Evolutionary conservation across 2,113 vertebrate species (phyloP).

Genomic region (Dunckerocampus dactyliophorus): DNA sequence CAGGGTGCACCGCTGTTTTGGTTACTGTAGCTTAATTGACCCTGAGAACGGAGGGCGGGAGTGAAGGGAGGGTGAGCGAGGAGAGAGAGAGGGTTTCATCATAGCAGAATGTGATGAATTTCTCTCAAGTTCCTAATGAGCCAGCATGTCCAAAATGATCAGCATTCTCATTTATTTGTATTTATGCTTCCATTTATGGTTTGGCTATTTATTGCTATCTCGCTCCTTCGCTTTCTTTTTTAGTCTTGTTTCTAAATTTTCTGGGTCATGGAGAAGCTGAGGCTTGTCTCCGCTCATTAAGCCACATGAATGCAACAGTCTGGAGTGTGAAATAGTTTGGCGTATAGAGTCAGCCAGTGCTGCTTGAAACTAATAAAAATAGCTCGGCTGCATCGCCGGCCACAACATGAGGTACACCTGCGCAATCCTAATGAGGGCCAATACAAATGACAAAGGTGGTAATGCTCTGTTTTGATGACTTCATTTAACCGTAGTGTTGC

Average conservation of each 20-base stretch:
- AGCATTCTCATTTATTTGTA: conserved; percentile 58
- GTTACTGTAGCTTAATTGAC: conserved; percentile 68
- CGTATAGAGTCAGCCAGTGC: not conserved
- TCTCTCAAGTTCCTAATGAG: conserved; percentile 60
- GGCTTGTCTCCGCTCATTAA: conserved; percentile 51
- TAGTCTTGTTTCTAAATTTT: conserved; percentile 27
- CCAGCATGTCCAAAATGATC: conserved; percentile 55
- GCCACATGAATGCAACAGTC: conserved; percentile 25
- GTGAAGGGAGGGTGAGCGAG: not conserved
- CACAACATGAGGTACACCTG: not conserved
- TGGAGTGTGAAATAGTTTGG: not conserved
- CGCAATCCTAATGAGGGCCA: not conserved
- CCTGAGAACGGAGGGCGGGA: conserved; percentile 37
- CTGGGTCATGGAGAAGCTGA: conserved; percentile 61
- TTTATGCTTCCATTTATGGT: conserved; percentile 41
- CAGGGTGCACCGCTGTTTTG: conserved; percentile 46
- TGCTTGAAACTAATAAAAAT: not conserved
- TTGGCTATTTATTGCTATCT: conserved; percentile 42
- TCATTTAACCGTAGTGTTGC: too few species aligned
- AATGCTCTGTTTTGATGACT: too few species aligned
- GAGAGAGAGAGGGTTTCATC: conserved; percentile 9
- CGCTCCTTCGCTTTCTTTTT: conserved; percentile 34
- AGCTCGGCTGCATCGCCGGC: not conserved
- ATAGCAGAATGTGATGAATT: conserved; percentile 30
- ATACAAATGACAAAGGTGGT: too few species aligned